A percentile compares a stretch with the other conserved stretches of the same genome.
Evolutionary conservation across 2,113 vertebrate genomes (phyloP).

Genomic region (Cheirogaleus medius): DNA sequence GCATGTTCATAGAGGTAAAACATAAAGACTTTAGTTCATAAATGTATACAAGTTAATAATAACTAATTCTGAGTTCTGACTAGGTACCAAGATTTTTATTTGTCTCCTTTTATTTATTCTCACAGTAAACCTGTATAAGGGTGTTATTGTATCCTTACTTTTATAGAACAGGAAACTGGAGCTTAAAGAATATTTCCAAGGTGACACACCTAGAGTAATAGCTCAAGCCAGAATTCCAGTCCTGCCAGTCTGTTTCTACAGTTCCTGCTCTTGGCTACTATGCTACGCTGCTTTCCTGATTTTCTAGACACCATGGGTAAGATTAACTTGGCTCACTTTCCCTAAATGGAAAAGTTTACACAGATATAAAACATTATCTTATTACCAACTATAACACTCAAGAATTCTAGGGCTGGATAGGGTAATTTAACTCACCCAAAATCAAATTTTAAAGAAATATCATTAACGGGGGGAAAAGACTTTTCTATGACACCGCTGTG

Average conservation of each 20-base stretch:
- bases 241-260: background rate
- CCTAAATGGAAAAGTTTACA: background rate
- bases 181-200: background rate
- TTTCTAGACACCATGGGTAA: background rate
- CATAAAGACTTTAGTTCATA: background rate
- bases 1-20: background rate
- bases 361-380: background rate
- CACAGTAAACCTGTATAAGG: background rate
- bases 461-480: background rate
- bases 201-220: fast-evolving
- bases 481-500: background rate
- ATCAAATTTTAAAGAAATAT: background rate
- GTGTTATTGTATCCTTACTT: background rate
- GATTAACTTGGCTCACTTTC: background rate
- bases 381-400: background rate
- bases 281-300: background rate
- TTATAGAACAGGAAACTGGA: background rate
- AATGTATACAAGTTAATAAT: background rate
- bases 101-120: background rate
- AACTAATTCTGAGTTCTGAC: background rate
- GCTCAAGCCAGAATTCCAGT: background rate
- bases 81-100: background rate
- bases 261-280: background rate
- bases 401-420: background rate
- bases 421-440: background rate